Conservation (phyloP, 1,140 invertebrate genomes). For the Lepidurus arcticus region DNA sequence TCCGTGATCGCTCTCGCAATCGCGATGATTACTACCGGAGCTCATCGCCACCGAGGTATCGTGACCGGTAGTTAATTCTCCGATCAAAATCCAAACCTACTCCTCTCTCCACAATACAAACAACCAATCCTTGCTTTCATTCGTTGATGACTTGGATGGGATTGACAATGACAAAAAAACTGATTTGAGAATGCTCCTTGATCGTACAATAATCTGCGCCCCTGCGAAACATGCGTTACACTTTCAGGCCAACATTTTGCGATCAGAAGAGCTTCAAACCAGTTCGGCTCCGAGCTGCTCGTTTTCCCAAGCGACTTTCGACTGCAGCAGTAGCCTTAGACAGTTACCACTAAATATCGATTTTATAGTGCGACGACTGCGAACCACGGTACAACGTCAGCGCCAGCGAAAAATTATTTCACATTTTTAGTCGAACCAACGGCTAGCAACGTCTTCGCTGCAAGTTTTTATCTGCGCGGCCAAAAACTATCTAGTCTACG, state of each 20-base stretch:
- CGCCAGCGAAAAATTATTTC: neutral
- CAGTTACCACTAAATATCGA: conserved; percentile 7
- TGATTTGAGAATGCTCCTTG: conserved; percentile 7
- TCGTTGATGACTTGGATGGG: conserved; percentile 21
- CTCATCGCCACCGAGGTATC: conserved; percentile 33
- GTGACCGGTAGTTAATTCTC: conserved; percentile 18
- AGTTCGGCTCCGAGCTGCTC: neutral
- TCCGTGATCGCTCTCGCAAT: conserved; percentile 31
- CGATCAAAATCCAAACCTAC: neutral
- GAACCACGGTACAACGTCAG: neutral
- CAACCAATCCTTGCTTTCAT: conserved; percentile 19
- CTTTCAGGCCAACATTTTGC: conserved; percentile 14
- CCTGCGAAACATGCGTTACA: conserved; percentile 11
- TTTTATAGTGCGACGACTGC: conserved; percentile 14
- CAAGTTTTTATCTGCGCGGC: neutral
- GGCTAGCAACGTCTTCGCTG: neutral
- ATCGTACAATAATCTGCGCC: conserved; percentile 1
- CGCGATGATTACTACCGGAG: conserved; percentile 30
- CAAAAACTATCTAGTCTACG: neutral
- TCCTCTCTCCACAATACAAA: conserved; percentile 21
- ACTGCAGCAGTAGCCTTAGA: neutral
- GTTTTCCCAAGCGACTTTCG: neutral
- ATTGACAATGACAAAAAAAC: neutral
- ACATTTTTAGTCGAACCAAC: conserved; percentile 1
- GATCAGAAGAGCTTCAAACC: neutral